Conservation (phyloP, 2,797 vertebrate species). For the Dallia pectoralis region DNA sequence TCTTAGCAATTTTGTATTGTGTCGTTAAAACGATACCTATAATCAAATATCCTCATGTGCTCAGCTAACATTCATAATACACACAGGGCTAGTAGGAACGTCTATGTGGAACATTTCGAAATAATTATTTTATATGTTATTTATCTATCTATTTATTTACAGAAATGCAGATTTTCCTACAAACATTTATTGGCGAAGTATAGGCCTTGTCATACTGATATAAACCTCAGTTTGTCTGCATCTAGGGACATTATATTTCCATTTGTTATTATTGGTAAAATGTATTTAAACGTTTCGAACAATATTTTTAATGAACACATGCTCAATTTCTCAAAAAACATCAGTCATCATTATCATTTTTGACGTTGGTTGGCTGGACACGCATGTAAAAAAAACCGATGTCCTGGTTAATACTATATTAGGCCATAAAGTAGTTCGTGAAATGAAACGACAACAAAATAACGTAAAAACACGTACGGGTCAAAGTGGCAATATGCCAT, state of each 20-base stretch:
- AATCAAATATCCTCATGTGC: not conserved
- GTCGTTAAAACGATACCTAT: not conserved
- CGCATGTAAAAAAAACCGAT: too few relatives aligned
- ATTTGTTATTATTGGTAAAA: constrained; percentile 67
- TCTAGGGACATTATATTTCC: constrained; percentile 68
- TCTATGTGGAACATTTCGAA: not conserved
- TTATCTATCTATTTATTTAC: not conserved
- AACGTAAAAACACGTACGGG: too few relatives aligned
- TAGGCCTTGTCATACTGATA: not conserved
- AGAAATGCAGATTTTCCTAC: constrained; percentile 35
- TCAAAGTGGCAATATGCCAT: not conserved
- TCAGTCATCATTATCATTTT: not conserved
- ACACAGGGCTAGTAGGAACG: not conserved
- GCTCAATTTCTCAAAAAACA: constrained; percentile 30
- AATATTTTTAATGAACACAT: constrained; percentile 56
- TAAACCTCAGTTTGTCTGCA: constrained; percentile 35
- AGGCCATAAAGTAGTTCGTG: too few relatives aligned
- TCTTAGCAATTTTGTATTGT: not conserved
- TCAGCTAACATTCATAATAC: not conserved
- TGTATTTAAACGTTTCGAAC: constrained; percentile 54
- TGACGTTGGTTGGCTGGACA: too few relatives aligned
- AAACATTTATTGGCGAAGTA: constrained; percentile 29
- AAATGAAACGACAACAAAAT: too few relatives aligned
- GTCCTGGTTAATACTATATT: too few relatives aligned
- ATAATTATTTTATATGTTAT: not conserved